phyloP scores from a whole-genome alignment of 2,113 vertebrate species.

The Microtus montanus region DNA sequence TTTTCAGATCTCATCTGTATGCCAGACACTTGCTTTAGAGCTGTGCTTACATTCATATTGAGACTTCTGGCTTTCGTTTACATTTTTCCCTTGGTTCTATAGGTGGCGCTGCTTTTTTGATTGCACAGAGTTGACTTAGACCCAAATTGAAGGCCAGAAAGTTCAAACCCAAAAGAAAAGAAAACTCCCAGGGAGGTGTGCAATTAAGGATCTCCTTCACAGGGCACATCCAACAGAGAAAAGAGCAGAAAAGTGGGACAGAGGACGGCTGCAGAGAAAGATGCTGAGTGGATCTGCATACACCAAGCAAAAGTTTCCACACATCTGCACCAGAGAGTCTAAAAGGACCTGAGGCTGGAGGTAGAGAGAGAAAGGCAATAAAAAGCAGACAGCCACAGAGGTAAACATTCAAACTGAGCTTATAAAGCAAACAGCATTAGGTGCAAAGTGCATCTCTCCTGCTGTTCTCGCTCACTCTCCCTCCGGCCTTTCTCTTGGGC shows the following conservation, averaged over 20 bases:
- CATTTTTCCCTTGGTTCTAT: background rate
- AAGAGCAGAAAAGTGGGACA: background rate
- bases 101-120: constrained; percentile 3
- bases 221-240: background rate
- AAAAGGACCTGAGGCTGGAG: background rate
- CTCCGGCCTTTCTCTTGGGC: background rate
- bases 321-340: background rate
- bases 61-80: background rate
- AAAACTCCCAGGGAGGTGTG: background rate
- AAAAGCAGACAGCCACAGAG: background rate
- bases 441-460: background rate
- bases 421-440: background rate
- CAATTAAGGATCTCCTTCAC: background rate
- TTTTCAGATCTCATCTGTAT: background rate
- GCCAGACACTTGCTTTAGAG: background rate
- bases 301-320: background rate
- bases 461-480: background rate
- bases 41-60: background rate
- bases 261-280: background rate
- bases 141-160: background rate
- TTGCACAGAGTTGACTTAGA: background rate
- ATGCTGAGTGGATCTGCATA: background rate
- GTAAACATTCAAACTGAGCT: background rate
- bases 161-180: background rate
- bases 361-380: background rate